Evolutionary conservation across 2,113 vertebrate genomes (phyloP).

Genomic region (Geococcyx californianus): DNA sequence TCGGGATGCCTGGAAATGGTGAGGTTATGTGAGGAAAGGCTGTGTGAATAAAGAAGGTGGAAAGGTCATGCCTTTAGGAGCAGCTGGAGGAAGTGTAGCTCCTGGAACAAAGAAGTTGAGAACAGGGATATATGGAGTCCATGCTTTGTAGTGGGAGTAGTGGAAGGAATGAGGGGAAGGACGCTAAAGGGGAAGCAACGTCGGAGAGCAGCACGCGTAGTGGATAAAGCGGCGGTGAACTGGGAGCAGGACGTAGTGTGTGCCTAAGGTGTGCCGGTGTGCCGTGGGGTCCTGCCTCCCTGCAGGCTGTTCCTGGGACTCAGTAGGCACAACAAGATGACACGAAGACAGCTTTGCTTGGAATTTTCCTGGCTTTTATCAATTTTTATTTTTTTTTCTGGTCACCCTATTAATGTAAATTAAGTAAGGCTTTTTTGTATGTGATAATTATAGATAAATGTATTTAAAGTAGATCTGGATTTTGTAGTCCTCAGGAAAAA

Average conservation of each 20-base stretch:
- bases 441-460: constrained; percentile 71
- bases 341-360: constrained; percentile 14
- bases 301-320: neutral
- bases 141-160: neutral
- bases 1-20: neutral
- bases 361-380: neutral
- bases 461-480: constrained; percentile 71
- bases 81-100: constrained; percentile 40
- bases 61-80: neutral
- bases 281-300: neutral
- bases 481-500: constrained; percentile 73
- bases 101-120: constrained; percentile 40
- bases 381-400: neutral
- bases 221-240: no score
- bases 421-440: constrained; percentile 62
- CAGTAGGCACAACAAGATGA: constrained; percentile 28
- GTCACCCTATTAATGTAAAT: constrained; percentile 45
- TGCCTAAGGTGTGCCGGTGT: no score
- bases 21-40: neutral
- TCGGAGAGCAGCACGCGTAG: no score
- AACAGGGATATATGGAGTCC: neutral
- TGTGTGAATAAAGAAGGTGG: neutral
- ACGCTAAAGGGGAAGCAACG: no score
- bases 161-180: neutral
- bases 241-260: no score